Conservation (phyloP, 2,888 invertebrate species). For the Alviniconcha strummeri region DNA sequence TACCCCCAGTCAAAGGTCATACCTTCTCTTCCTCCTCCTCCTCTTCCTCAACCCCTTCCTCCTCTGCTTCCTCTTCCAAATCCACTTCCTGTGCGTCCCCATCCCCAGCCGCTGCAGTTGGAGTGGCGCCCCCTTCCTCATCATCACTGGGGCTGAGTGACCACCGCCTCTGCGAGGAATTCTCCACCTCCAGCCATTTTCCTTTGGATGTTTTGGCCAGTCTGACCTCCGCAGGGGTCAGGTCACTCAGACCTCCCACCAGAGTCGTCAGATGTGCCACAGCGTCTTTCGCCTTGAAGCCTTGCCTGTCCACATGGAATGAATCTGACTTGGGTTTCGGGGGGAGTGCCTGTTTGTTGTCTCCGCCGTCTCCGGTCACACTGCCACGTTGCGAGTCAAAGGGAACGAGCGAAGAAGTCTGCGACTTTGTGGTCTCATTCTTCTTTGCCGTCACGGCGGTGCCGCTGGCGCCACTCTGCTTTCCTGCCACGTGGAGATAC, state of each 20-base stretch:
- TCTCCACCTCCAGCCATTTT: conserved; percentile 25
- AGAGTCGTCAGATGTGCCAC: neutral
- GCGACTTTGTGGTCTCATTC: neutral
- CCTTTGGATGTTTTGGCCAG: conserved; percentile 16
- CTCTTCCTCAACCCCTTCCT: conserved; percentile 53
- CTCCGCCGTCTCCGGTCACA: neutral
- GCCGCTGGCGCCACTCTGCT: neutral
- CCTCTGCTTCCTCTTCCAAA: conserved; percentile 31
- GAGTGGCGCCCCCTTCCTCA: neutral
- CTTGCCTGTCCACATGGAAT: neutral
- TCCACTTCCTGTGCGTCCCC: conserved; percentile 10
- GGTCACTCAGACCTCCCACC: conserved; percentile 10
- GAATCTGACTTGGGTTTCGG: neutral
- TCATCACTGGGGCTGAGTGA: neutral
- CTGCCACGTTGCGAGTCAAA: neutral
- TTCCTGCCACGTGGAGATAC: conserved; percentile 39
- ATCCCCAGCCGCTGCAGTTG: neutral
- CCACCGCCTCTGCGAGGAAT: neutral
- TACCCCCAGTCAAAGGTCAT: too few species aligned
- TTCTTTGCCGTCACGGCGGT: neutral
- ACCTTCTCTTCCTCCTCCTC: conserved; percentile 36
- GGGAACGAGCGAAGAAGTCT: neutral
- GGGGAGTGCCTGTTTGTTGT: neutral
- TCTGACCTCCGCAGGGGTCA: conserved; percentile 23
- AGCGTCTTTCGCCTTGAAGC: conserved; percentile 11